phyloP scores from a whole-genome alignment of 2,888 invertebrate species.

The Pyralis farinalis region DNA sequence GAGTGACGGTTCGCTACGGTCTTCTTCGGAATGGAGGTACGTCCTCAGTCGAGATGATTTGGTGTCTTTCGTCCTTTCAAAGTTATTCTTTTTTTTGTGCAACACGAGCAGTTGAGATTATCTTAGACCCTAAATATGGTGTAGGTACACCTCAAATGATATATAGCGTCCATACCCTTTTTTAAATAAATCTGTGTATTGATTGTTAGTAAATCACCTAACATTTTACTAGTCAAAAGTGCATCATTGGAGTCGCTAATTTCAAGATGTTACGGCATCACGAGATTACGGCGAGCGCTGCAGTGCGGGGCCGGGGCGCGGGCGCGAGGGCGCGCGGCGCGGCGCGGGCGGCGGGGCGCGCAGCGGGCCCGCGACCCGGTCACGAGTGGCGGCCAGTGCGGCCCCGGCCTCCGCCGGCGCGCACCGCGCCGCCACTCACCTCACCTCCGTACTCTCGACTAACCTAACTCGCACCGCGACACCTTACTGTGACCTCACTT shows the following conservation, averaged over 20 bases:
- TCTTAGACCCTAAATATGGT: no score
- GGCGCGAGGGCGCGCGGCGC: conserved; percentile 19
- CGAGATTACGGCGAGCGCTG: conserved; percentile 60
- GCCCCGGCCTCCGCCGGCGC: conserved; percentile 75
- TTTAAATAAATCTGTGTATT: no score
- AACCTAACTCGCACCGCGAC: conserved; percentile 28
- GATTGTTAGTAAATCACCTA: conserved; percentile 23
- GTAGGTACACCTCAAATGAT: no score
- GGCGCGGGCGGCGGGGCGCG: conserved; percentile 17
- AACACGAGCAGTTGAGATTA: no score
- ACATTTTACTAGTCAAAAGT: conserved; percentile 39
- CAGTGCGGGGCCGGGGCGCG: conserved; percentile 57
- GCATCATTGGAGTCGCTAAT: conserved; percentile 67
- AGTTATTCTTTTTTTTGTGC: no score
- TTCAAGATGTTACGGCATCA: conserved; percentile 73
- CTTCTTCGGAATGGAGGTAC: no score
- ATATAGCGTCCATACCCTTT: no score
- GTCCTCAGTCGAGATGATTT: no score
- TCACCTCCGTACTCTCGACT: conserved; percentile 14
- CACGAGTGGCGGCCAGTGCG: conserved; percentile 64
- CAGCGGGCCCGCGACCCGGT: conserved; percentile 65
- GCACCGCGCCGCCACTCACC: conserved; percentile 49
- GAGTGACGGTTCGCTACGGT: no score
- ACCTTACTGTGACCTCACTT: conserved; percentile 20
- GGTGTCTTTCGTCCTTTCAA: no score